Evolutionary conservation across 2,888 invertebrate genomes (phyloP).

Genomic region (Macrostomum cliftonense): DNA sequence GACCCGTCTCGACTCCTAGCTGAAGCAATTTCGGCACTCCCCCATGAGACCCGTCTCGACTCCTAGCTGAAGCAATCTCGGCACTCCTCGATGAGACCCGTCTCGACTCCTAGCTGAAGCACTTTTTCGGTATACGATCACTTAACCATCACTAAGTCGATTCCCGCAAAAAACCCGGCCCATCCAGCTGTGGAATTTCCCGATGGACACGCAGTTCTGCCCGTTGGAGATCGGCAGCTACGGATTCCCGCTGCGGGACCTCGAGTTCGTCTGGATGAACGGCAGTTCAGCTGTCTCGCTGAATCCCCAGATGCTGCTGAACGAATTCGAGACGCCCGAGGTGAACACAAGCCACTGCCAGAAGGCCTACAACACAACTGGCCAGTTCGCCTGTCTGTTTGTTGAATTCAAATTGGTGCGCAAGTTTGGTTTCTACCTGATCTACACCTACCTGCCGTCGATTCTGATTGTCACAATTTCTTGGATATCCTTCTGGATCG

Average conservation of each 20-base stretch:
- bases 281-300: neutral
- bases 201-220: slow-evolving; percentile 2
- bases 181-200: neutral
- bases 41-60: too few species aligned
- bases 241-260: neutral
- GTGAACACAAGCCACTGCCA: neutral
- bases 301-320: neutral
- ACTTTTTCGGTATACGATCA: too few species aligned
- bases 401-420: neutral
- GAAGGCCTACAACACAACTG: neutral
- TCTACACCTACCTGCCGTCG: slow-evolving; percentile 7
- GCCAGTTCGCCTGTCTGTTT: neutral
- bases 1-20: too few species aligned
- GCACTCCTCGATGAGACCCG: too few species aligned
- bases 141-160: too few species aligned
- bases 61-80: too few species aligned
- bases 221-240: slow-evolving; percentile 1
- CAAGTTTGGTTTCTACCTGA: slow-evolving; percentile 5
- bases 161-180: too few species aligned
- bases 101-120: too few species aligned
- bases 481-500: slow-evolving; percentile 5
- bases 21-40: too few species aligned
- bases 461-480: slow-evolving; percentile 4
- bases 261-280: slow-evolving; percentile 3
- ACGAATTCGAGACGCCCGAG: neutral